Evolutionary conservation across 2,888 invertebrate genomes (phyloP).

Genomic region (Galerucella pusilla): DNA sequence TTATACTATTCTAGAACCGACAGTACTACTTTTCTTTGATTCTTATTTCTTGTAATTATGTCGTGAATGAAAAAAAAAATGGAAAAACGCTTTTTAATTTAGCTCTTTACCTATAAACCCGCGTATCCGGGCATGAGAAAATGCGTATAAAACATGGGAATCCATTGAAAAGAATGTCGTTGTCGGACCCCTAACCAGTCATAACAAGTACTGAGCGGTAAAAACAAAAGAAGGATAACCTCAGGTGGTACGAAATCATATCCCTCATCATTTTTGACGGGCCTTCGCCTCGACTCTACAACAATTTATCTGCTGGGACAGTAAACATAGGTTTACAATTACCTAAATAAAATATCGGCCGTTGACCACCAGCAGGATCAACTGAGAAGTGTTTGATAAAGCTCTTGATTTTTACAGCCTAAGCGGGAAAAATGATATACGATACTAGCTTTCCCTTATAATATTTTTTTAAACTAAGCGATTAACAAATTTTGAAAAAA

Average conservation of each 20-base stretch:
- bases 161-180: slow-evolving; percentile 47
- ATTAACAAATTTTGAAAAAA: not conserved
- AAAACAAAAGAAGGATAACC: slow-evolving; percentile 56
- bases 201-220: slow-evolving; percentile 56
- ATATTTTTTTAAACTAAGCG: not conserved
- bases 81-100: not conserved
- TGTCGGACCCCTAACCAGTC: slow-evolving; percentile 56
- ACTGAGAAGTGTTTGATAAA: not conserved
- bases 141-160: slow-evolving; percentile 46
- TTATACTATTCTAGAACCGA: no score
- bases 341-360: slow-evolving; percentile 45
- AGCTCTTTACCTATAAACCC: slow-evolving; percentile 14
- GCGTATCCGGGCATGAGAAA: slow-evolving; percentile 42
- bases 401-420: not conserved
- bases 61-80: no score
- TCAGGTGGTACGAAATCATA: slow-evolving; percentile 59
- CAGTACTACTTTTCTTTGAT: no score
- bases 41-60: no score
- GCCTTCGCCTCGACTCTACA: slow-evolving; percentile 49
- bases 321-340: slow-evolving; percentile 58
- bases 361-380: slow-evolving; percentile 2
- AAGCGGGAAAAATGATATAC: not conserved
- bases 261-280: slow-evolving; percentile 61
- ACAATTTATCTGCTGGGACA: slow-evolving; percentile 59
- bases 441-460: no score